Conservation (phyloP, 2,113 vertebrate species). For the Alaudala cheleensis region DNA sequence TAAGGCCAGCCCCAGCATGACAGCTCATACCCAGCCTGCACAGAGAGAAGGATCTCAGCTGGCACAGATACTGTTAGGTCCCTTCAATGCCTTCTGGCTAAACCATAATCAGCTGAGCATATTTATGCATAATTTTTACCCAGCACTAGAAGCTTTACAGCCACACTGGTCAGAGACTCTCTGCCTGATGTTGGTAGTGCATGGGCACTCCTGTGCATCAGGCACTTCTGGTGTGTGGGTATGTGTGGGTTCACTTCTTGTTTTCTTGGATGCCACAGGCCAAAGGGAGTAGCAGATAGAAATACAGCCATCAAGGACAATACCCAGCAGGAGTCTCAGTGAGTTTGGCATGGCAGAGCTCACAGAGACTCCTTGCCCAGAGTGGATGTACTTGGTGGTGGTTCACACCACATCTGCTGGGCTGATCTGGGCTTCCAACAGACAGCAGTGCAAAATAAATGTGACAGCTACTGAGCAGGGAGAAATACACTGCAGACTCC, state of each 20-base stretch:
- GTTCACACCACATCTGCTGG: neutral
- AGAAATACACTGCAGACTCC: neutral
- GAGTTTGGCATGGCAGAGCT: neutral
- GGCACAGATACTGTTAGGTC: neutral
- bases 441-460: neutral
- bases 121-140: neutral
- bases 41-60: neutral
- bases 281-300: neutral
- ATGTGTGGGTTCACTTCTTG: neutral
- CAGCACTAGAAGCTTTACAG: neutral
- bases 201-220: neutral
- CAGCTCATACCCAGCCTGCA: neutral
- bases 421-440: neutral
- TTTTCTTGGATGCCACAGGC: neutral
- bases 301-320: neutral
- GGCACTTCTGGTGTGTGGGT: neutral
- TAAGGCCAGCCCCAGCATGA: neutral
- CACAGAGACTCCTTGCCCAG: neutral
- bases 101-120: neutral
- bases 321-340: neutral
- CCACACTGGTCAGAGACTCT: accelerated
- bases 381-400: neutral
- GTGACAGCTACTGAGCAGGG: neutral
- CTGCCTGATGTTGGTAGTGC: accelerated
- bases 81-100: neutral